A percentile compares a stretch with the other conserved stretches of the same genome.
These are phyloP conservation scores for Allygus modestus DNA, from an alignment of 2,888 invertebrate species.

Conservation along the genomic window DNA sequence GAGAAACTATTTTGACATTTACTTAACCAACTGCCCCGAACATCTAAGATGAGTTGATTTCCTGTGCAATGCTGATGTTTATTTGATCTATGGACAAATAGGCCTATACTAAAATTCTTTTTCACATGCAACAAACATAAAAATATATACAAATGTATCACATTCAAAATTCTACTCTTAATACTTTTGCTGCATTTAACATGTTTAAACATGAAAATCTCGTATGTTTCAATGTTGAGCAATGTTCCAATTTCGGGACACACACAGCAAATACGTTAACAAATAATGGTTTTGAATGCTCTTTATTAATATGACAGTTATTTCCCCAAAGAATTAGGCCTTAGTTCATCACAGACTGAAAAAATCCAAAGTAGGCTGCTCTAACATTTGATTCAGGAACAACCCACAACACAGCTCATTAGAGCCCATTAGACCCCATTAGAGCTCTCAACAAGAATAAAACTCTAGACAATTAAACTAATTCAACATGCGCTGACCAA, in stretches of 20 bases:
- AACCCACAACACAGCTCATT: too few relatives aligned
- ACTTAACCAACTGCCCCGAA: conserved; percentile 17
- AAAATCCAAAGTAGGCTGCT: not conserved
- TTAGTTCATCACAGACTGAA: not conserved
- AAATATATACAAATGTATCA: conserved; percentile 3
- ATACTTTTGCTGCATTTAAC: too few relatives aligned
- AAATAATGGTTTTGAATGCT: too few relatives aligned
- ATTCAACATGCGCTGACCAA: not conserved
- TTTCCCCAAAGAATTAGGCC: not conserved
- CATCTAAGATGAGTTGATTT: conserved; percentile 20
- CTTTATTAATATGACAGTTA: not conserved
- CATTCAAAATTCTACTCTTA: not conserved
- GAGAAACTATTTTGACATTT: not conserved
- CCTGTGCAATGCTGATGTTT: not conserved
- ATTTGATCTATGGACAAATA: not conserved
- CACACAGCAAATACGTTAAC: too few relatives aligned
- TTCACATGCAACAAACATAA: conserved; percentile 1
- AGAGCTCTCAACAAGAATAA: not conserved
- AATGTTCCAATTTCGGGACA: not conserved
- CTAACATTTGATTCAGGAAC: not conserved
- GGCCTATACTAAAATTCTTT: not conserved
- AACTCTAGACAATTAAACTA: not conserved
- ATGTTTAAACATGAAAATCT: too few relatives aligned
- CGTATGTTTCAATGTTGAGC: too few relatives aligned
- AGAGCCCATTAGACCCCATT: too few relatives aligned